Base-by-base conservation (phyloP, 2,797 vertebrate genomes). In the Amazonetta brasiliensis region DNA sequence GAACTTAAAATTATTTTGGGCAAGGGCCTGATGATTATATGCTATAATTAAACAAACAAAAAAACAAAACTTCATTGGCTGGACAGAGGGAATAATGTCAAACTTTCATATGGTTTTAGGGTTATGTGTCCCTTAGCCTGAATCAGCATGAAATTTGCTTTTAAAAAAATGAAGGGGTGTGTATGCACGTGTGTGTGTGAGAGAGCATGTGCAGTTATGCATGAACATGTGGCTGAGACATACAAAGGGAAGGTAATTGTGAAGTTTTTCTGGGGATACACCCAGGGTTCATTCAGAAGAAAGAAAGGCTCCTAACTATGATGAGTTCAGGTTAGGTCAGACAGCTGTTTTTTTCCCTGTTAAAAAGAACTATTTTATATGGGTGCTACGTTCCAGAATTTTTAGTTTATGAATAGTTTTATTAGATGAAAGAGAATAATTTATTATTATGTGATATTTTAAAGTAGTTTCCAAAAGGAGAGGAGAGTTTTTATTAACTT, bases 151-250 rank as follows among this genome's bases (percentile, higher is more conserved):
- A 72, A 58, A 92, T 64, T 44, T 63, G 8, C n/a, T 88, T 10
- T 0, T 50, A 75, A 73, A 50, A 62, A 71, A 52, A 25, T 20
- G 1, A 66, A 15, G 17, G 6, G 30, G 2, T 2, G 7, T 7
- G 0, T 31, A 3, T 22, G 3, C 52, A 5, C 37, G 16, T 74
- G 14, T 30, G 1, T 35, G 1, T 67, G 2, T n/a, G 12, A 50
- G 48, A 50, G 23, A 50, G 48, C 15, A 52, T 7, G 6, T 54
- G 16, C 41, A 15, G 43, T 15, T n/a, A 23, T 75, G 28, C 18
- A 9, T 54, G 11, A 20, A 9, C 1, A 0, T 30, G 3, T 62
- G n/a, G 26, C 43, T 52, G 63, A 79, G 62, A 73, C 22, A 31
- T 12, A 28, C 81, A n/a, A 25, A 77, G 9, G 19, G 16, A 63